Conservation (phyloP, 53 echinoderm and acorn worm species). For the Paelopatides confundens region DNA sequence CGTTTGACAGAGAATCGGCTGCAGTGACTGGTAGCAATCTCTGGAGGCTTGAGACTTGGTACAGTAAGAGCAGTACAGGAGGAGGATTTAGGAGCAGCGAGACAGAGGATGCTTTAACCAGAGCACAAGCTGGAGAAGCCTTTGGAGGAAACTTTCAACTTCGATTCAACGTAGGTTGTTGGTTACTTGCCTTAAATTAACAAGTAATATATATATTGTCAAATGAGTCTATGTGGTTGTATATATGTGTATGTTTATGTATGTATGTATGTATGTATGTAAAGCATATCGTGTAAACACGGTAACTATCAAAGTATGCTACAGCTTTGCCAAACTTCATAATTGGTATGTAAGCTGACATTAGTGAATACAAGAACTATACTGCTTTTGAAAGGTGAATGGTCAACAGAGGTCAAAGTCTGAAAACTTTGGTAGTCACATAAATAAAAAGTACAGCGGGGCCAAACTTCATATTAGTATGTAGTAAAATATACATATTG, state of each 20-base stretch:
- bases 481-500: too few species aligned
- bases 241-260: too few species aligned
- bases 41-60: slow-evolving; percentile 66
- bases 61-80: slow-evolving; percentile 47
- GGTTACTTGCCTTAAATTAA: background rate
- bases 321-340: too few species aligned
- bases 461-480: too few species aligned
- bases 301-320: too few species aligned
- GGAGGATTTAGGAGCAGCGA: slow-evolving; percentile 13
- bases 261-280: background rate
- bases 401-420: too few species aligned
- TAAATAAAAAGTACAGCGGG: too few species aligned
- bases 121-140: background rate
- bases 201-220: background rate
- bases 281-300: too few species aligned
- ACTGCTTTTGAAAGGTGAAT: too few species aligned
- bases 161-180: background rate
- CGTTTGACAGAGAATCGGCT: background rate
- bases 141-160: background rate
- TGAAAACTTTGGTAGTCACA: too few species aligned
- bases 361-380: too few species aligned
- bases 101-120: slow-evolving; percentile 44
- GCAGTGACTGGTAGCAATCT: slow-evolving; percentile 50
- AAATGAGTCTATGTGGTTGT: background rate
- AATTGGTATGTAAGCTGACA: too few species aligned